Conservation (phyloP, 2,888 invertebrate species). For the Apantesis nais region DNA sequence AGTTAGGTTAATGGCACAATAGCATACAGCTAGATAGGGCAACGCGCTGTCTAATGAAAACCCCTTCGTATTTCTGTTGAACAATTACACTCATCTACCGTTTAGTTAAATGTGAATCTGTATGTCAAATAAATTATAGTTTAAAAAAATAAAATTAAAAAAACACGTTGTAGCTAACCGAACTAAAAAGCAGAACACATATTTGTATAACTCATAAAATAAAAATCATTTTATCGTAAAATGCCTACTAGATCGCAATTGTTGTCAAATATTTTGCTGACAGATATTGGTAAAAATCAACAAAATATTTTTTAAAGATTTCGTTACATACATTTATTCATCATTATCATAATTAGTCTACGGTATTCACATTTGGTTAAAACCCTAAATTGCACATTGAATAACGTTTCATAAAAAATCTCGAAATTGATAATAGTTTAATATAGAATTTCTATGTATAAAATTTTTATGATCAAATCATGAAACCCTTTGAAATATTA, state of each 20-base stretch:
- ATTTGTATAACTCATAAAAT: too few species aligned
- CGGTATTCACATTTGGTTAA: background rate
- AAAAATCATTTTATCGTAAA: too few species aligned
- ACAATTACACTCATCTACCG: constrained; percentile 42
- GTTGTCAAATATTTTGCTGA: too few species aligned
- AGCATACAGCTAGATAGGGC: constrained; percentile 47
- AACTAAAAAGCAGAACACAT: too few species aligned
- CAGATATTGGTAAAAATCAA: too few species aligned
- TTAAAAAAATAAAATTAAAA: too few species aligned
- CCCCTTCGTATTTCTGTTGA: constrained; percentile 48
- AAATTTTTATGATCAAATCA: constrained; percentile 8
- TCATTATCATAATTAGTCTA: too few species aligned
- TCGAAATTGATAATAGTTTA: background rate
- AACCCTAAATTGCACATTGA: background rate
- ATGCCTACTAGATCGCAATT: too few species aligned
- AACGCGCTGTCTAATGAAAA: constrained; percentile 37
- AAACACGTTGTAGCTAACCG: too few species aligned
- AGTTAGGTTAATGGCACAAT: constrained; percentile 79
- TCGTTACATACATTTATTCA: too few species aligned
- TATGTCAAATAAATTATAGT: constrained; percentile 8
- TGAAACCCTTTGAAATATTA: constrained; percentile 5
- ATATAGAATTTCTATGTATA: background rate
- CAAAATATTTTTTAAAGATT: too few species aligned
- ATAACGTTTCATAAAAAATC: background rate
- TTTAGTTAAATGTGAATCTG: constrained; percentile 15